These are phyloP conservation scores for Conger conger DNA, from an alignment of 2,113 vertebrate genomes.

Conservation along the genomic window DNA sequence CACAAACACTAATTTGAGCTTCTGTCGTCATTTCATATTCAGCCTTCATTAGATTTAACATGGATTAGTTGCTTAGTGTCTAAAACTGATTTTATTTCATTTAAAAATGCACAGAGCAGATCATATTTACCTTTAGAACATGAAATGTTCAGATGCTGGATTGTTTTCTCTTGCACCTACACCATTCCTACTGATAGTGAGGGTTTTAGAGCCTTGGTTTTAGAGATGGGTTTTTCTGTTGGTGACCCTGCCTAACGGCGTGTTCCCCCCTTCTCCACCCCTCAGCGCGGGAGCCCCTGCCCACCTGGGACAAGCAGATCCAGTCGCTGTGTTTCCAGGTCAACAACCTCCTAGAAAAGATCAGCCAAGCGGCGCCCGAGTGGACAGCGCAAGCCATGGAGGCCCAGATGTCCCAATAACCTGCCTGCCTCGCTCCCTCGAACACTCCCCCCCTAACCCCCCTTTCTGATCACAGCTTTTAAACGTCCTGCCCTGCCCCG, in stretches of 20 bases:
- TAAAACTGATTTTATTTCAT: too few relatives aligned
- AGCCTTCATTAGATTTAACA: not conserved
- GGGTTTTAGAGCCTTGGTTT: too few relatives aligned
- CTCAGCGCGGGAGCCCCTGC: conserved; percentile 92
- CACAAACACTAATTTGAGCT: too few relatives aligned
- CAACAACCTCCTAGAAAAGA: conserved; percentile 97
- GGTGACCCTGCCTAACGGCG: not conserved
- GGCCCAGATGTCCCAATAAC: conserved; percentile 92
- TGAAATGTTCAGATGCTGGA: too few relatives aligned
- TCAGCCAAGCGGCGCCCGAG: conserved; percentile 88
- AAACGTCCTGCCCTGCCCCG: not conserved
- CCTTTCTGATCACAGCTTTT: not conserved
- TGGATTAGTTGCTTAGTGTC: not conserved
- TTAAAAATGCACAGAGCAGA: too few relatives aligned
- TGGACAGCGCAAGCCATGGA: conserved; percentile 97
- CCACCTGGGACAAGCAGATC: conserved; percentile 98
- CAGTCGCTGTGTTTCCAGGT: conserved; percentile 98
- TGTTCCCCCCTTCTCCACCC: not conserved
- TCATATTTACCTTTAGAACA: too few relatives aligned
- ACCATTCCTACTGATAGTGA: too few relatives aligned
- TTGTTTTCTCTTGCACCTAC: too few relatives aligned
- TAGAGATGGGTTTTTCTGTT: too few relatives aligned
- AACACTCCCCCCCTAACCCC: conserved; percentile 3
- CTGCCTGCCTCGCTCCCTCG: not conserved
- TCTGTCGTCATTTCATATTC: not conserved